Evolutionary conservation across 2,113 vertebrate genomes (phyloP), one percentile per base, ranked within the genome.

Genomic region (Hippocampus zosterae): DNA sequence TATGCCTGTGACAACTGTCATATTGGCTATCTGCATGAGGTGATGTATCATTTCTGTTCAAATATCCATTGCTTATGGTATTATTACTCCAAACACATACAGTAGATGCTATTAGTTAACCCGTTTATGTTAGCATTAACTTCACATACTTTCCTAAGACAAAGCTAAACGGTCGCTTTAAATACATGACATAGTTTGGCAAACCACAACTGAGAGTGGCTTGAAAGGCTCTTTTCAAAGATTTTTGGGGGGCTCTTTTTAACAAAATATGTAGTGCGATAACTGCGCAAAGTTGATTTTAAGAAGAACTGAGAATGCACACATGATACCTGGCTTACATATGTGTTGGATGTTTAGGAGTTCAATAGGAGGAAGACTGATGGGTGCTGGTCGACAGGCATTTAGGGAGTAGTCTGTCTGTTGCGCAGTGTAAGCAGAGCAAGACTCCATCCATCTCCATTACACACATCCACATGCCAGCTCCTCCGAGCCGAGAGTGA

Each of bases 371-470:
- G 75, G 65, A 85, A 84, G 80, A 87, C 81, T 88, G 89, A 91
- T 89, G 86, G 84, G 80, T 84, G 70, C 69, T 89, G 89, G 86
- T 88, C 86, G 88, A 84, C 77, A 80, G 78, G 84, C 83, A 81
- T 89, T 86, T 86, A 81, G 86, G 88, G 89, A 91, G 84, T 85
- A 87, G 88, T 79, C 74, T 74, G 80, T 89, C 89, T 87, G 82
- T 78, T 87, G 80, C 76, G 68, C 74, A n/a, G 85, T 72, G 84
- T 76, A 64, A 75, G 79, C 81, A 52, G 82, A 84, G 86, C 84
- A 79, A 82, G 85, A 81, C 79, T 65, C 77, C 88, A 92, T 91
- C 88, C 80, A 88, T 92, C 91, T 90, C 89, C 87, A 90, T 88
- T 90, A 90, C 19, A 80, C 84, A 80, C 82, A 83, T 90, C 86